A percentile compares a stretch with the other conserved stretches of the same genome.
phyloP scores from a whole-genome alignment of 2,888 invertebrate species.

The Caradrina clavipalpis region DNA sequence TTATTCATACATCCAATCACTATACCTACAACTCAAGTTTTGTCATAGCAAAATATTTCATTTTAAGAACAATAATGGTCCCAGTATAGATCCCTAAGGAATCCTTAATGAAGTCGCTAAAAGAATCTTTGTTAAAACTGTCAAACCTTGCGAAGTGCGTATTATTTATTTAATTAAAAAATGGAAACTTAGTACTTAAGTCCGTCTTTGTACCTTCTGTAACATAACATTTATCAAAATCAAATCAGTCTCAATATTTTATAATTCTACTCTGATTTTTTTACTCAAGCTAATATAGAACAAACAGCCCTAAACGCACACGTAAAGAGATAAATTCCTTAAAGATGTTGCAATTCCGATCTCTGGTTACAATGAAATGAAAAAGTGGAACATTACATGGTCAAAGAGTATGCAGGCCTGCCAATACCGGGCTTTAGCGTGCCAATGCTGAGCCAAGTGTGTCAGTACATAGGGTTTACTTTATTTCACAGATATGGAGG shows the following conservation, averaged over 20 bases:
- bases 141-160: too few species aligned
- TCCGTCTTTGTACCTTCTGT: too few species aligned
- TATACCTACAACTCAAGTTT: background rate
- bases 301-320: background rate
- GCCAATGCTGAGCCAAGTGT: slow-evolving; percentile 56
- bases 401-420: slow-evolving; percentile 62
- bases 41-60: background rate
- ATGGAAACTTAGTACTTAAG: background rate
- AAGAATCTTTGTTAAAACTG: too few species aligned
- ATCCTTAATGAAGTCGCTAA: too few species aligned
- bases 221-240: too few species aligned
- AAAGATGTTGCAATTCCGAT: slow-evolving; percentile 45
- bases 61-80: background rate
- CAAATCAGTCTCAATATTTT: too few species aligned
- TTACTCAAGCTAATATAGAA: background rate
- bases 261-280: too few species aligned
- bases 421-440: slow-evolving; percentile 37
- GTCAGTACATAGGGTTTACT: slow-evolving; percentile 56
- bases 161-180: background rate
- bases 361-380: slow-evolving; percentile 48
- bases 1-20: too few species aligned
- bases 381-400: slow-evolving; percentile 67
- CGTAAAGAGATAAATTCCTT: slow-evolving; percentile 33
- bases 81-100: slow-evolving; percentile 5
- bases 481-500: slow-evolving; percentile 55